These are phyloP conservation scores for Alcedo atthis DNA, from an alignment of 2,797 vertebrate genomes.

Conservation along the genomic window DNA sequence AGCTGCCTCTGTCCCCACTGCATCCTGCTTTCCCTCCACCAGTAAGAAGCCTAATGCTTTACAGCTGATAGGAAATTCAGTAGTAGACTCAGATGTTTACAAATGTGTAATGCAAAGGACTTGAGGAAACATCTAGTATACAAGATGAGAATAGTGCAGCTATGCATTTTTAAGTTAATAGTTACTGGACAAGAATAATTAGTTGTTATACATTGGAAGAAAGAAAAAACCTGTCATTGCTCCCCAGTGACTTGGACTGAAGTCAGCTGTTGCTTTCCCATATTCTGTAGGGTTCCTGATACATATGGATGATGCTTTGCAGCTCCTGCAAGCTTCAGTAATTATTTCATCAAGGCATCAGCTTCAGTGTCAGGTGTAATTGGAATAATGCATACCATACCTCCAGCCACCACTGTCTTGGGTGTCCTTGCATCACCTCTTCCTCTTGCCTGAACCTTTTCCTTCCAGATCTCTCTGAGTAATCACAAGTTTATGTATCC, in stretches of 20 bases:
- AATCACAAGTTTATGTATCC: not conserved
- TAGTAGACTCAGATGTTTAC: not conserved
- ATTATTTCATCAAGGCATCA: constrained; percentile 56
- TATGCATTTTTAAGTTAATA: not conserved
- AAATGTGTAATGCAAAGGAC: not conserved
- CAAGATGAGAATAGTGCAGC: not conserved
- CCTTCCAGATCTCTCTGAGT: not conserved
- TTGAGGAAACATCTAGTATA: not conserved
- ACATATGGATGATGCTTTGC: not conserved
- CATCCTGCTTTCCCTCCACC: not conserved
- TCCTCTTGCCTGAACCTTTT: not conserved
- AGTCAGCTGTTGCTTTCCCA: not conserved
- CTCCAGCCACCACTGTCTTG: fast-evolving
- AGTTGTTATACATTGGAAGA: not conserved
- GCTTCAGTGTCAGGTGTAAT: constrained; percentile 15
- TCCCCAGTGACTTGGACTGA: not conserved
- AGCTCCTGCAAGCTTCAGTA: constrained; percentile 16
- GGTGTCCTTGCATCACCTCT: not conserved
- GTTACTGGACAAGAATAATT: not conserved
- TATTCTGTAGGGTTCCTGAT: not conserved
- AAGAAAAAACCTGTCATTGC: not conserved
- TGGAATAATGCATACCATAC: not conserved
- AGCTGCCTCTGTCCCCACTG: not conserved
- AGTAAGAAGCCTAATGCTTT: not conserved
- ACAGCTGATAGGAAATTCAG: not conserved